phyloP scores from a whole-genome alignment of 1,140 invertebrate species.

The Drosophila baimaii region DNA sequence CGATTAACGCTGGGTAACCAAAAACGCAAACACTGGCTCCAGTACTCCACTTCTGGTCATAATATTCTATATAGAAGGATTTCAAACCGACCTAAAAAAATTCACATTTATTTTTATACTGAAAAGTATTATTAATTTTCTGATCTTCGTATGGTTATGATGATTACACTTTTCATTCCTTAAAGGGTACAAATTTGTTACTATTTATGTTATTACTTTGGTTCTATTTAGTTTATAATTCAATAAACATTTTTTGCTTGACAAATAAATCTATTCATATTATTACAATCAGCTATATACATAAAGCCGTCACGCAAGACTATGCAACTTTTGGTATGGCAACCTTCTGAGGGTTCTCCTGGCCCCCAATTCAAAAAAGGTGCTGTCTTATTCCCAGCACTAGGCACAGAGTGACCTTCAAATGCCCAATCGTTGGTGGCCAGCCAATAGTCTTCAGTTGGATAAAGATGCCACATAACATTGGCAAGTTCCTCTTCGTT shows the following conservation, averaged over 20 bases:
- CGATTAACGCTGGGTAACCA: too few relatives aligned
- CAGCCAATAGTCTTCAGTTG: background rate
- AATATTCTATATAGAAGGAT: too few relatives aligned
- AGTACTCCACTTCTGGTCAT: too few relatives aligned
- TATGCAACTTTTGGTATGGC: background rate
- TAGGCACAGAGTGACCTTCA: background rate
- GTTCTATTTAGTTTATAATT: background rate
- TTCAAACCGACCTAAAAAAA: too few relatives aligned
- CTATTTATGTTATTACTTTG: background rate
- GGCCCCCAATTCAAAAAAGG: background rate
- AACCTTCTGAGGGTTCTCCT: background rate
- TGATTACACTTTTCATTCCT: too few relatives aligned
- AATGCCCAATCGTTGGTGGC: background rate
- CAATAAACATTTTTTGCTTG: background rate
- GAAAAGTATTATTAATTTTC: too few relatives aligned
- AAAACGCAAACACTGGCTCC: too few relatives aligned
- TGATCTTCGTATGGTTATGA: too few relatives aligned
- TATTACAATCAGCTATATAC: background rate
- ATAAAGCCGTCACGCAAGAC: fast-evolving
- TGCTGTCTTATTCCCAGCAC: background rate
- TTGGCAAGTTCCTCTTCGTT: background rate
- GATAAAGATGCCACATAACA: fast-evolving
- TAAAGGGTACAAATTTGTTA: background rate
- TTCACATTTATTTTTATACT: too few relatives aligned
- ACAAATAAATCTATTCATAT: background rate